Percentiles rank a stretch among this genome's conserved stretches.
These are phyloP conservation scores for Caenorhabditis sp. DNA, from an alignment of 2,888 invertebrate genomes.

Conservation along the genomic window DNA sequence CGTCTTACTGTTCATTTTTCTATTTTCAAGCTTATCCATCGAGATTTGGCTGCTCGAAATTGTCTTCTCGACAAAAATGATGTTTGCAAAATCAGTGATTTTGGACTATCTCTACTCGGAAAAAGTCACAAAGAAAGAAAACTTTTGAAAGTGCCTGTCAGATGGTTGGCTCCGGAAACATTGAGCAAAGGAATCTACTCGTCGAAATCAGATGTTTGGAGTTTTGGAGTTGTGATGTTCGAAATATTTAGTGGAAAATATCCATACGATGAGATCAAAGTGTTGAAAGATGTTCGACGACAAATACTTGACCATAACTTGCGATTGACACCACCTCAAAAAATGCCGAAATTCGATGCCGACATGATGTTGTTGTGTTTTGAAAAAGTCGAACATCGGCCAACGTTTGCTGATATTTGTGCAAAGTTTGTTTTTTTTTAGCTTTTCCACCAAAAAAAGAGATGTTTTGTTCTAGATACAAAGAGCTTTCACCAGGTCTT, in stretches of 20 bases:
- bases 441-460: neutral
- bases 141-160: slow-evolving; percentile 49
- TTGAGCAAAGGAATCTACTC: slow-evolving; percentile 47
- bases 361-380: slow-evolving; percentile 40
- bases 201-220: slow-evolving; percentile 55
- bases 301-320: slow-evolving; percentile 25
- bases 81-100: slow-evolving; percentile 58
- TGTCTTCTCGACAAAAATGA: slow-evolving; percentile 41
- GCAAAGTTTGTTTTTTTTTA: slow-evolving; percentile 11
- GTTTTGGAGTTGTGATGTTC: slow-evolving; percentile 51
- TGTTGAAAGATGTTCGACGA: slow-evolving; percentile 25
- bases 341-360: slow-evolving; percentile 25
- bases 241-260: slow-evolving; percentile 48
- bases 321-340: slow-evolving; percentile 23
- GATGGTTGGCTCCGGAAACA: slow-evolving; percentile 56
- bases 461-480: slow-evolving; percentile 15
- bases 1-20: neutral
- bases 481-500: slow-evolving; percentile 17
- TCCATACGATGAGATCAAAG: slow-evolving; percentile 45
- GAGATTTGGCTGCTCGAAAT: slow-evolving; percentile 55
- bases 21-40: slow-evolving; percentile 45
- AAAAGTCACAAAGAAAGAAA: slow-evolving; percentile 52
- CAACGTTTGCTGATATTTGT: slow-evolving; percentile 19
- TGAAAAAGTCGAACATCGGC: slow-evolving; percentile 17
- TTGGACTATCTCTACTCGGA: slow-evolving; percentile 55